A percentile compares a stretch with the other conserved stretches of the same genome.
phyloP scores from a whole-genome alignment of 2,113 vertebrate species.

The Erythrolamprus reginae region DNA sequence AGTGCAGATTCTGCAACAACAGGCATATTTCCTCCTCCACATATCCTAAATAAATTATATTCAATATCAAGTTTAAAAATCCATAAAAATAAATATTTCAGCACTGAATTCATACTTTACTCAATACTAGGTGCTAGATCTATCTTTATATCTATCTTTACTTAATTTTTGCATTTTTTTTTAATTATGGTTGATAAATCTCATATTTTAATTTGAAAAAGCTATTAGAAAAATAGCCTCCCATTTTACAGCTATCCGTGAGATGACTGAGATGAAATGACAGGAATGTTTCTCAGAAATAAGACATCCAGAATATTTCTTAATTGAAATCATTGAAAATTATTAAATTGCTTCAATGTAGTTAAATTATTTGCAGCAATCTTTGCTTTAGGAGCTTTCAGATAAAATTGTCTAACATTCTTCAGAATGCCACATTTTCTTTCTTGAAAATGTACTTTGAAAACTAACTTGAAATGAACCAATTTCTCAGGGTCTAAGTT shows the following conservation, averaged over 20 bases:
- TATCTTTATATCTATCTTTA: not conserved
- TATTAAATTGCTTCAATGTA: not conserved
- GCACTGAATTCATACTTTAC: not conserved
- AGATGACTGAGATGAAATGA: not conserved
- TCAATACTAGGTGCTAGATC: not conserved
- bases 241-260: no score
- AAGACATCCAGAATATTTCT: not conserved
- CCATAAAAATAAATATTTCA: not conserved
- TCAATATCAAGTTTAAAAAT: not conserved
- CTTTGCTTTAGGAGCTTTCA: not conserved
- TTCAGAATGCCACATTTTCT: not conserved
- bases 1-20: not conserved
- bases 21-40: not conserved
- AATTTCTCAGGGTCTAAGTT: not conserved
- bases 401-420: not conserved
- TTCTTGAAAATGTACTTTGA: not conserved
- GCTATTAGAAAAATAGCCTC: no score
- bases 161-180: not conserved
- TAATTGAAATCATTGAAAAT: not conserved
- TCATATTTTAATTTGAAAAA: not conserved
- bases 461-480: not conserved
- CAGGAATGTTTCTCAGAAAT: not conserved
- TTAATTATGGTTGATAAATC: not conserved
- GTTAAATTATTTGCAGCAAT: not conserved
- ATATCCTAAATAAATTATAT: not conserved